Base-by-base conservation (phyloP, 2,888 invertebrate genomes). In the Habroteleia sp. region DNA sequence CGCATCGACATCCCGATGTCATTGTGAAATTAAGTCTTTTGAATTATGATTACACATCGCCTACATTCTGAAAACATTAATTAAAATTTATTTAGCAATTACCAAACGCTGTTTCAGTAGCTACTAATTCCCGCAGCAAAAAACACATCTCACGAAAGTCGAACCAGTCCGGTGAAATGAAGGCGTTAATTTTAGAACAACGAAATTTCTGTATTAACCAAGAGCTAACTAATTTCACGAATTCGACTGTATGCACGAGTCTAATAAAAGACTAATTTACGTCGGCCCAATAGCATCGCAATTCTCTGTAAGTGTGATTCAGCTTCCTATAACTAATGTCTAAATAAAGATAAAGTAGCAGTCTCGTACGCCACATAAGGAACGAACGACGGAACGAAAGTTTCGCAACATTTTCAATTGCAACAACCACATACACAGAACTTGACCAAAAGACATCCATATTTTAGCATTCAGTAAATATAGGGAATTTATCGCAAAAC, bases 181-280 rank as follows among this genome's bases (percentile, higher is more conserved):
- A 33, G 10, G 23, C 27, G 65, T 23, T 65, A 52, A 44, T 65
- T 65, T 35, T 8, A 44, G 35, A 14, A 63, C 41, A 50, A 23
- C 11, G 63, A 50, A 63, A 65, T 52, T 16, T 65, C 42, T 25
- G 25, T 23, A 42, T 52, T 35, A 65, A 52, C 25, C 23, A n/a
- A n/a, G n/a, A n/a, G n/a, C n/a, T n/a, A 52, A 42, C 35, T 65
- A 25, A 44, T 52, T 23, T 25, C 42, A 52, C 42, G 48, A 63
- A 44, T 65, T 54, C 42, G 27, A 52, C 65, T 65, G 17, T 31
- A 46, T 13, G 65, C 20, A 37, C 52, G 35, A 35, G 27, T 52
- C 17, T 54, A 54, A 54, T 54, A 37, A 56, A 66, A 56, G 56
- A 48, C 56, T 68, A 68, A 68, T 68, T 48, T 58, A 68, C 48